Percentiles rank a stretch among this genome's conserved stretches.
These are phyloP conservation scores for Antheraea pernyi DNA, from an alignment of 1,140 invertebrate genomes.

Conservation along the genomic window DNA sequence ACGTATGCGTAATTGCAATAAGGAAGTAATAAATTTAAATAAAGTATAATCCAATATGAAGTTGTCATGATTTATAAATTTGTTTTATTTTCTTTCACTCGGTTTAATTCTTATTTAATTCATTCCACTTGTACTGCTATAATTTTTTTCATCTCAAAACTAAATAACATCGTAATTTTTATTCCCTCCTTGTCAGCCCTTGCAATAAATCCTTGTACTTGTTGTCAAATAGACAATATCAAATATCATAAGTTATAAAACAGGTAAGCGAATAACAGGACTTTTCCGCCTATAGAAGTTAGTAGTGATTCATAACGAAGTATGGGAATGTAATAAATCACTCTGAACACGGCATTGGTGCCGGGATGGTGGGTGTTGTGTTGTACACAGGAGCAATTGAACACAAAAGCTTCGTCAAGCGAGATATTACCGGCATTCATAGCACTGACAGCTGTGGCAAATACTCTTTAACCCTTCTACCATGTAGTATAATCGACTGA, in stretches of 20 bases:
- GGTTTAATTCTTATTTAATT: no score
- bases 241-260: background rate
- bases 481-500: background rate
- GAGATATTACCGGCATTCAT: conserved; percentile 18
- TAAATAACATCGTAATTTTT: no score
- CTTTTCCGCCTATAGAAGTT: background rate
- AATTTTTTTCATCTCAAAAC: no score
- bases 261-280: background rate
- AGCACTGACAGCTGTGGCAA: conserved; percentile 32
- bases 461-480: conserved; percentile 17
- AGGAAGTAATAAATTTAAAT: no score
- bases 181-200: conserved; percentile 4
- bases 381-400: conserved; percentile 15
- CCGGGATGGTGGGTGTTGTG: background rate
- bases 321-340: conserved; percentile 42
- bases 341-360: conserved; percentile 32
- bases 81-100: no score
- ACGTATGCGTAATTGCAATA: no score
- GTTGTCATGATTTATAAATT: no score
- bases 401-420: conserved; percentile 23
- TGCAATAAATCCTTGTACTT: no score
- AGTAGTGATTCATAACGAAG: background rate
- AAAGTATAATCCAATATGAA: no score
- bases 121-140: no score
- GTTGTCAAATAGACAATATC: no score